These are phyloP conservation scores for Leptoclinus maculatus DNA, from an alignment of 2,797 vertebrate species.

Conservation along the genomic window DNA sequence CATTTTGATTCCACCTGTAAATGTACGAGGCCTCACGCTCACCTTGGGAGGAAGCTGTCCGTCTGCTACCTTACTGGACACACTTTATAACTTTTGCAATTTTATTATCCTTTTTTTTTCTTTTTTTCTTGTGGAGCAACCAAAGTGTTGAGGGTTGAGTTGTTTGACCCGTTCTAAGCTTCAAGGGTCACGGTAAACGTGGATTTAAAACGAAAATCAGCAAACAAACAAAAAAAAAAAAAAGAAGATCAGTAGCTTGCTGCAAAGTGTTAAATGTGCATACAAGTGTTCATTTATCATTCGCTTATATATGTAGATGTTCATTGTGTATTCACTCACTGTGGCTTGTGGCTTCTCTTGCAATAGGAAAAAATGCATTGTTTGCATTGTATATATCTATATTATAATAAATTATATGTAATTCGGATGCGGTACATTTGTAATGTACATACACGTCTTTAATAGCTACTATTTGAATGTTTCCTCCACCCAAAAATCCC, in stretches of 20 bases:
- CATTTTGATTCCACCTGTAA: slow-evolving; percentile 62
- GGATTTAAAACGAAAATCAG: slow-evolving; percentile 44
- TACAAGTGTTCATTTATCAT: slow-evolving; percentile 70
- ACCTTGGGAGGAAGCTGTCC: slow-evolving; percentile 38
- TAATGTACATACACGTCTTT: slow-evolving; percentile 84
- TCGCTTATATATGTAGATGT: slow-evolving; percentile 75
- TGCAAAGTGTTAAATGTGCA: slow-evolving; percentile 74
- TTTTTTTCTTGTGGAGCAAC: slow-evolving; percentile 13
- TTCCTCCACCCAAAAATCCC: slow-evolving; percentile 22
- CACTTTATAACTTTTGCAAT: slow-evolving; percentile 53
- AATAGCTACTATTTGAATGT: slow-evolving; percentile 82
- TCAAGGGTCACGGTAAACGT: slow-evolving; percentile 17
- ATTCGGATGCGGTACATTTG: slow-evolving; percentile 79
- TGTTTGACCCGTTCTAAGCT: slow-evolving; percentile 47
- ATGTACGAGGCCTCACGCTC: slow-evolving; percentile 48
- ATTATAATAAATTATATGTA: slow-evolving; percentile 77
- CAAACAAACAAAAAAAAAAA: slow-evolving; percentile 13
- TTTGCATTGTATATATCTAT: slow-evolving; percentile 84
- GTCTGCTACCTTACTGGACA: slow-evolving; percentile 35
- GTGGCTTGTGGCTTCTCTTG: slow-evolving; percentile 82
- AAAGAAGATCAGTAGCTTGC: slow-evolving; percentile 52
- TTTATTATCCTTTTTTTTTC: slow-evolving; percentile 26
- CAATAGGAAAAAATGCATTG: slow-evolving; percentile 72
- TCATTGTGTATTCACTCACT: slow-evolving; percentile 76
- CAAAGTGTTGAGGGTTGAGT: slow-evolving; percentile 27